Base-by-base conservation (phyloP, 2,113 vertebrate species). In the Muscicapa adusta region DNA sequence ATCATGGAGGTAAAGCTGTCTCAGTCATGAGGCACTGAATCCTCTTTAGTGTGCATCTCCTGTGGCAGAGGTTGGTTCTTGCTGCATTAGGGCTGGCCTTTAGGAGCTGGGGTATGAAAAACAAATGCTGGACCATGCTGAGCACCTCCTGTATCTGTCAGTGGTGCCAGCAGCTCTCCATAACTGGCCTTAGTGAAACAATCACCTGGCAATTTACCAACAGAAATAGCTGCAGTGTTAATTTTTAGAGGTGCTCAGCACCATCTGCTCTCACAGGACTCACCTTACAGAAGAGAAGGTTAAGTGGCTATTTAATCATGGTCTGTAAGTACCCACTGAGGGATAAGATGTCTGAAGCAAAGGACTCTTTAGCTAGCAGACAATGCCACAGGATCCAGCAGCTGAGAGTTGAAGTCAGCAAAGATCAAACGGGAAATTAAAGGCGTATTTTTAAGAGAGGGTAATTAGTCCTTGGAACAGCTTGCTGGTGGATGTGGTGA, bases 261-360 rank as follows among this genome's bases (percentile, higher is more conserved):
- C 91, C 95, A 96, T 96, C 93, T 96, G 93, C 85, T 94, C 88
- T 90, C 78, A 3, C 1, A 88, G 90, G 83, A 90, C 85, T 95
- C 94, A 74, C 94, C 93, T 96, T 63, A 80, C 56, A 60, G 88
- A 77, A 58, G 85, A 94, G 96, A 95, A 95, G 96, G 91, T 94
- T 94, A 96, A 96, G 91, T 95, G 93, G 91, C 91, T 96, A 81
- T 97, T 96, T 95, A 96, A 95, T 97, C 91, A 93, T 89, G 88
- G 93, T 94, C 93, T 85, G 60, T 94, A 88, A 96, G 92, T 88
- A 91, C 92, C 88, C 90, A 90, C 91, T 85, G 92, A 95, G 93
- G 94, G 85, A 93, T 95, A 83, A 93, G 91, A 91, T 81, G 90
- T 85, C 93, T 96, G 85, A 83, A 91, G 85, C 38, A 40, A 40